Evolutionary conservation across 1,140 invertebrate species (phyloP), one percentile per base, ranked within the genome.

Genomic region (Bombus soroeensis): DNA sequence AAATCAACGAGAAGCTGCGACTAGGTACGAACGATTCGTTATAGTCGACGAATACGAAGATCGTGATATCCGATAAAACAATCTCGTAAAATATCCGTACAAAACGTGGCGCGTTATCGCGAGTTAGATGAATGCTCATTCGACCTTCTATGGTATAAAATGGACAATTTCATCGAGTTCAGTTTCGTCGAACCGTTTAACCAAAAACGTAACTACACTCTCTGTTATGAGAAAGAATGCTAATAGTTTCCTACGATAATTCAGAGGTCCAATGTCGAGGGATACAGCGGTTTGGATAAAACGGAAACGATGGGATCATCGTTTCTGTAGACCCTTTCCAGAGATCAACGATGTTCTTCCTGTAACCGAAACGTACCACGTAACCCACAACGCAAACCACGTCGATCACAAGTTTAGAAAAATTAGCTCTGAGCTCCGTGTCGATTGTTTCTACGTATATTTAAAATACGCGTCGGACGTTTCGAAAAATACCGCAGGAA

Each of bases 241-340:
- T 5, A 47, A 47, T 18, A 25, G 15, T 53, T 81, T 81, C 70
- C 80, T 81, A 81, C 70, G 53, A 73, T 22, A 81, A 81, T 81
- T 81, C 8, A 43, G 53, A 41, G 47, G 80, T 64, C 70, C 18
- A 9, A 18, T 25, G 47, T 81, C 37, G 34, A 22, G 28, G 39
- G 53, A 73, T 13, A 28, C 25, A 22, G 1, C 32, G 32, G 57
- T 43, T 81, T 28, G 5, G 22, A 3, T 18, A 1, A n/a, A 41
- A 71, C n/a, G 68, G 73, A 75, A 59, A 59, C 34, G 47, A 28
- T 1, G 18, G 47, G 8, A 57, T 28, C 25, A 32, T 25, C n/a
- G 15, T 59, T 72, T 25, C 37, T 4, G 4, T n/a, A 13, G 18
- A 53, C 13, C 25, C 22, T 28, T 41, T 3, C 4, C 15, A 9